Evolutionary conservation across 2,888 invertebrate species (phyloP).

Genomic region (Ophion obscuratus): DNA sequence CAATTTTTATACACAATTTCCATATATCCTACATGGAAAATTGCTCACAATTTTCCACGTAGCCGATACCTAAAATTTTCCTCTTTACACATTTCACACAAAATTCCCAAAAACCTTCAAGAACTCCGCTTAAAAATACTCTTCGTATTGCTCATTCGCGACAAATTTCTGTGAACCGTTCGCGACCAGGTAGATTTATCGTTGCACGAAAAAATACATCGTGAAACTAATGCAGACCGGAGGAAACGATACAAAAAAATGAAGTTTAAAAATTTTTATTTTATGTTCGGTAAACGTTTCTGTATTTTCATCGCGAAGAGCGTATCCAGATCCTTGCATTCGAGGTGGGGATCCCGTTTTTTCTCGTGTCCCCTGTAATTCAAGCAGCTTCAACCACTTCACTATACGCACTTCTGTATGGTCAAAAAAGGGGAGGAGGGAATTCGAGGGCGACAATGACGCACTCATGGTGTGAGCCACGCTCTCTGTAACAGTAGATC

Average conservation of each 20-base stretch:
- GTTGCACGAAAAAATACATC: background rate
- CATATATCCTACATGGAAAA: no score
- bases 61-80: no score
- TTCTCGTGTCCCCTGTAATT: slow-evolving; percentile 70
- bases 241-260: background rate
- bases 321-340: background rate
- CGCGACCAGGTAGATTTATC: background rate
- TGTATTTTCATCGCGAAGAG: background rate
- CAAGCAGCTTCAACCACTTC: slow-evolving; percentile 73
- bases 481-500: slow-evolving; percentile 77
- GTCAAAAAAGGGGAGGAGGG: slow-evolving; percentile 28
- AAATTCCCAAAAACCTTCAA: background rate
- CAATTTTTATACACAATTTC: no score
- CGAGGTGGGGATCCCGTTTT: slow-evolving; percentile 26
- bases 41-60: no score
- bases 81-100: background rate
- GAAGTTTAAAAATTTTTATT: background rate
- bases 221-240: background rate
- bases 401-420: slow-evolving; percentile 33
- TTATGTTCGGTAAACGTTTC: background rate
- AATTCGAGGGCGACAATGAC: slow-evolving; percentile 68
- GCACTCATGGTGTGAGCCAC: slow-evolving; percentile 52
- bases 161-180: background rate
- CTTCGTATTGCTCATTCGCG: background rate
- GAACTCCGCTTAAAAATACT: background rate